phyloP scores from a whole-genome alignment of 2,113 vertebrate species.

The Strigops habroptila region DNA sequence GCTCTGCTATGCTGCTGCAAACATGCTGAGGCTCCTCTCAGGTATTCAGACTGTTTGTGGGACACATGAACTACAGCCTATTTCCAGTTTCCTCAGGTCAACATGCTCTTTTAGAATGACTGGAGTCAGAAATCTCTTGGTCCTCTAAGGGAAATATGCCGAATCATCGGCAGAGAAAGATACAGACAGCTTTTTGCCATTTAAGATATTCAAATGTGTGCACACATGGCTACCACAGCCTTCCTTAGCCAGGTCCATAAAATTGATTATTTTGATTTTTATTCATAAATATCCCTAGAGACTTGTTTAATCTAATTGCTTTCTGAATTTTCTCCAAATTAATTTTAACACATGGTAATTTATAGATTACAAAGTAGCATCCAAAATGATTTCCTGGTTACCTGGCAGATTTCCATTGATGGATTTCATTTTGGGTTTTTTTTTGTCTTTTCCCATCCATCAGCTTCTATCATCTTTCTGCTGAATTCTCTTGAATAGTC shows the following conservation, averaged over 20 bases:
- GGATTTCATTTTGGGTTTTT: background rate
- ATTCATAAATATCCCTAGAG: background rate
- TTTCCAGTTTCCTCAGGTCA: background rate
- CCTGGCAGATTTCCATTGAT: background rate
- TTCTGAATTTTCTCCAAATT: background rate
- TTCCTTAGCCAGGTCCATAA: background rate
- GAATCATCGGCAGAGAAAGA: background rate
- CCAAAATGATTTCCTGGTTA: slow-evolving; percentile 4
- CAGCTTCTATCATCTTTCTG: background rate
- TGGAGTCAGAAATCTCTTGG: background rate
- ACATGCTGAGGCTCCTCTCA: background rate
- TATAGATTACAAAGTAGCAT: background rate
- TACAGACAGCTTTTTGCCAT: background rate
- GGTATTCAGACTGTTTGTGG: background rate
- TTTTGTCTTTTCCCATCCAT: background rate
- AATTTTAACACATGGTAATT: background rate
- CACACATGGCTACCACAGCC: background rate
- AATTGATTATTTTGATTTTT: background rate
- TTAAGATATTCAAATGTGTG: background rate
- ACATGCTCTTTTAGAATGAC: background rate
- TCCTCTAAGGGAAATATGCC: background rate
- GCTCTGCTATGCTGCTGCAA: background rate
- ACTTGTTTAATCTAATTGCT: background rate
- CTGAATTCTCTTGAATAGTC: background rate
- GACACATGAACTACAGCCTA: background rate